Conservation (phyloP, 2,113 vertebrate genomes). For the Chloropsis cyanopogon region DNA sequence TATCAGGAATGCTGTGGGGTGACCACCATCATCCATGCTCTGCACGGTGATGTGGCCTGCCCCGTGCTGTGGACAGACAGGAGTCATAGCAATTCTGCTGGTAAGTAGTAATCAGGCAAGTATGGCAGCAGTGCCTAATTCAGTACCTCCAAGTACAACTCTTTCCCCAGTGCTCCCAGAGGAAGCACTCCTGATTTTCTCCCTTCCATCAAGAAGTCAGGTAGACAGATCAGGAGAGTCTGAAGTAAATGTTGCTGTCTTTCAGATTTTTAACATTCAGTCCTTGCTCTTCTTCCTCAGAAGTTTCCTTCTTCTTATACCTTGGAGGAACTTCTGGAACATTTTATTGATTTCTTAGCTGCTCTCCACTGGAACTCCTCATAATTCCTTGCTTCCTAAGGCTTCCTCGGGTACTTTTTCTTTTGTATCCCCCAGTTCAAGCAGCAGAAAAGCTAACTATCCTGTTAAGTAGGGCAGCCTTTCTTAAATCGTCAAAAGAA, state of each 20-base stretch:
- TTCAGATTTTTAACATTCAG: neutral
- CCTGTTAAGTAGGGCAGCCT: slow-evolving; percentile 34
- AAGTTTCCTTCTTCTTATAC: neutral
- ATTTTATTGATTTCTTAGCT: neutral
- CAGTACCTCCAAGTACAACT: neutral
- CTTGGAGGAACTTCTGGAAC: neutral
- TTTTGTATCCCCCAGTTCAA: neutral
- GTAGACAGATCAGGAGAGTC: neutral
- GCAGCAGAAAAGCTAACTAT: neutral
- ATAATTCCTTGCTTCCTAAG: slow-evolving; percentile 2
- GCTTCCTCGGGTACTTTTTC: neutral
- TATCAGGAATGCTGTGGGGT: neutral
- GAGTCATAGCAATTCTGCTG: neutral
- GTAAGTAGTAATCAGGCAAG: accelerated
- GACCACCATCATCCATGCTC: accelerated
- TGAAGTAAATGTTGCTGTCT: neutral
- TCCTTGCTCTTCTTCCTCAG: neutral
- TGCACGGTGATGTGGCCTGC: neutral
- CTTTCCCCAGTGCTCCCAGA: neutral
- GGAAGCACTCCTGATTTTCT: neutral
- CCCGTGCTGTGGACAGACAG: accelerated
- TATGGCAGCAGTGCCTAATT: neutral
- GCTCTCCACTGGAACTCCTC: neutral
- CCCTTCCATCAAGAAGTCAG: neutral
- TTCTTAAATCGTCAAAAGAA: neutral